phyloP scores from a whole-genome alignment of 2,113 vertebrate species.

The Oncorhynchus clarkii region DNA sequence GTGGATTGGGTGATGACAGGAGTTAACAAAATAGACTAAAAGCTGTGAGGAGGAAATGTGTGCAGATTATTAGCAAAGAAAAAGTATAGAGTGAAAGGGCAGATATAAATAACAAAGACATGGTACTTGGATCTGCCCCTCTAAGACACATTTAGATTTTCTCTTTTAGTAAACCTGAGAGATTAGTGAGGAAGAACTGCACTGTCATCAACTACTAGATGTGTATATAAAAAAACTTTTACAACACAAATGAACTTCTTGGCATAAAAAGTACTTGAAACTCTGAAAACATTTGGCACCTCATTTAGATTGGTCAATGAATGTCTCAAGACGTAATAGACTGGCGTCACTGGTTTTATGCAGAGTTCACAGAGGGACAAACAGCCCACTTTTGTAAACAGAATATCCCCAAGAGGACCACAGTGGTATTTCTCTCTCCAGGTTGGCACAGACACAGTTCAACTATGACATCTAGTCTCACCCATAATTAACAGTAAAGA shows the following conservation, averaged over 20 bases:
- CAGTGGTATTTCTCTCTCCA: not conserved
- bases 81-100: conserved; percentile 48
- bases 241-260: not conserved
- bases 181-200: not conserved
- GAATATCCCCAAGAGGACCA: not conserved
- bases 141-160: no score
- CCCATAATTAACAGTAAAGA: not conserved
- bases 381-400: conserved; percentile 5
- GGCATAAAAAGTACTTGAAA: not conserved
- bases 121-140: no score
- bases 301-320: not conserved
- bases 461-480: conserved; percentile 2
- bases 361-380: conserved; percentile 10
- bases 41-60: conserved; percentile 19
- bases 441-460: conserved; percentile 8
- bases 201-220: not conserved
- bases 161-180: no score
- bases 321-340: not conserved
- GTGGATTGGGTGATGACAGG: conserved; percentile 50
- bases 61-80: conserved; percentile 54
- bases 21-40: conserved; percentile 37
- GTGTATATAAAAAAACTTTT: not conserved
- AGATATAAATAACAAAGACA: conserved; percentile 28
- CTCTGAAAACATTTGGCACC: not conserved
- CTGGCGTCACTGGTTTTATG: not conserved